phyloP scores from a whole-genome alignment of 2,888 invertebrate genomes.

The Resseliella maxima region DNA sequence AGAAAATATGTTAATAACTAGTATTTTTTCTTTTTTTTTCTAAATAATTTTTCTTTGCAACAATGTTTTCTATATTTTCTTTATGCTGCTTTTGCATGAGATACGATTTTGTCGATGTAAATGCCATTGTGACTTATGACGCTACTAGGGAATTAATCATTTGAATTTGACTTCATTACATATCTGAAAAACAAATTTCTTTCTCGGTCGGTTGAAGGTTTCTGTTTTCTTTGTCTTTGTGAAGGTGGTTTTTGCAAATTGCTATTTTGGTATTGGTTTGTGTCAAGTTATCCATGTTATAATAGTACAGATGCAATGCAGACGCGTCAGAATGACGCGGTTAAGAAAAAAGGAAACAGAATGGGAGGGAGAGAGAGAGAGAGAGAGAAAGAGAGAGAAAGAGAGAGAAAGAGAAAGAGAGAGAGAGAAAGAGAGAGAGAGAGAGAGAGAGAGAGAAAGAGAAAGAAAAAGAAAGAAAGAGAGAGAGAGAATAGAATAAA shows the following conservation, averaged over 20 bases:
- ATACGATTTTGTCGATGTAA: neutral
- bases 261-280: neutral
- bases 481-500: neutral
- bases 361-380: neutral
- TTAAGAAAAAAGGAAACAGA: neutral
- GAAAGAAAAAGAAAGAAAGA: neutral
- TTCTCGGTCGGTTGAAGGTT: neutral
- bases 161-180: constrained; percentile 22
- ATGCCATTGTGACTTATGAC: constrained; percentile 39
- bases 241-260: constrained; percentile 18
- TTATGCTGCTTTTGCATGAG: neutral
- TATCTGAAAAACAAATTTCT: neutral
- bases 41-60: neutral
- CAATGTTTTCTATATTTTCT: neutral
- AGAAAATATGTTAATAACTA: constrained; percentile 19
- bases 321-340: neutral
- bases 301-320: constrained; percentile 26
- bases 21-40: neutral
- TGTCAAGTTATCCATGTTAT: neutral
- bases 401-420: neutral
- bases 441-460: neutral
- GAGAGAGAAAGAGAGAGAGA: neutral
- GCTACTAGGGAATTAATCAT: neutral
- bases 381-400: neutral
- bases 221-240: neutral